phyloP scores from a whole-genome alignment of 2,888 invertebrate genomes.

The Caenorhabditis zanzibari region DNA sequence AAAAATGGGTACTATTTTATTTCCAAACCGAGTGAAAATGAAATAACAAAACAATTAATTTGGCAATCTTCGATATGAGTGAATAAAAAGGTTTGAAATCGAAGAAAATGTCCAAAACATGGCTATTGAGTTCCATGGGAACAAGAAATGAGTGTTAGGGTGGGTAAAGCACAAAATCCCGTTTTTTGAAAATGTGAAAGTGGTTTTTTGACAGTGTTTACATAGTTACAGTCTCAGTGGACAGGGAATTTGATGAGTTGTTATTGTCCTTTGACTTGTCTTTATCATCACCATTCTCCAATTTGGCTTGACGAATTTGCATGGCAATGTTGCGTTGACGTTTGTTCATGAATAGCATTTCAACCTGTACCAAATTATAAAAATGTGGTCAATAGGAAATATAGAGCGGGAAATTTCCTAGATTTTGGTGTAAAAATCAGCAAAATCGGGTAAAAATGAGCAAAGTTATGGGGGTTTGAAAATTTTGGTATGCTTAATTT shows the following conservation, averaged over 20 bases:
- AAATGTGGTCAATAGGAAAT: not conserved
- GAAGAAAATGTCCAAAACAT: not conserved
- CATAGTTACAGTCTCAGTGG: conserved; percentile 34
- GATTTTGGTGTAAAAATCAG: not conserved
- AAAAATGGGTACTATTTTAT: conserved; percentile 3
- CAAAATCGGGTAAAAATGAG: no score
- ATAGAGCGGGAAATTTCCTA: not conserved
- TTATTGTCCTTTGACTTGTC: not conserved
- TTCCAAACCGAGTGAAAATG: conserved; percentile 25
- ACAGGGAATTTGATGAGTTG: conserved; percentile 13
- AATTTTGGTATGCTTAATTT: no score
- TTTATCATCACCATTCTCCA: conserved; percentile 12
- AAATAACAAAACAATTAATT: not conserved
- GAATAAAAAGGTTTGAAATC: not conserved
- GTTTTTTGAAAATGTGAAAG: conserved; percentile 7
- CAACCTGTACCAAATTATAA: conserved; percentile 44
- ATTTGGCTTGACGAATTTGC: conserved; percentile 46
- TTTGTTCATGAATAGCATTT: conserved; percentile 65
- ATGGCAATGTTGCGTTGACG: conserved; percentile 56
- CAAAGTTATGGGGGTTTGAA: no score
- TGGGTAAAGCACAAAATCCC: conserved; percentile 24
- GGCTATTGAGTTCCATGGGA: conserved; percentile 41
- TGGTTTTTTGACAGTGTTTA: conserved; percentile 1
- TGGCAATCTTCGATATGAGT: conserved; percentile 3
- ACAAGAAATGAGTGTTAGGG: not conserved